Evolutionary conservation across 2,113 vertebrate genomes (phyloP).

Genomic region (Ramphastos sulfuratus): DNA sequence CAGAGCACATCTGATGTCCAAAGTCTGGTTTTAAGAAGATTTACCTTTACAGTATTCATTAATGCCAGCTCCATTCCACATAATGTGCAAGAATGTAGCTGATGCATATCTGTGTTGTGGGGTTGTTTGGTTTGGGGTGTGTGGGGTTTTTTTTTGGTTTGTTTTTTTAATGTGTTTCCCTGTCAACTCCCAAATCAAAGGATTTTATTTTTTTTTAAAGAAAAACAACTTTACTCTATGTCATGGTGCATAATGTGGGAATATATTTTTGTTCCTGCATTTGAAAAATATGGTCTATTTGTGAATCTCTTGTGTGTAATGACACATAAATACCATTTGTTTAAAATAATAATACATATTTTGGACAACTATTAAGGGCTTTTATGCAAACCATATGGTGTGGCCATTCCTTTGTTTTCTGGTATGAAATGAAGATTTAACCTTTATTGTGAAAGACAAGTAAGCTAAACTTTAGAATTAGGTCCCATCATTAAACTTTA

Average conservation of each 20-base stretch:
- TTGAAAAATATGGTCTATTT: rapidly evolving
- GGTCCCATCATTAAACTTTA: neutral
- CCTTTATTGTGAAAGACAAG: neutral
- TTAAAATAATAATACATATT: neutral
- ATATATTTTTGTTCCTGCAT: neutral
- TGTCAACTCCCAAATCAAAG: neutral
- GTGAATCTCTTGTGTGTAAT: neutral
- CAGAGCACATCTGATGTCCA: rapidly evolving
- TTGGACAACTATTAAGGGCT: neutral
- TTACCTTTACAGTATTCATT: neutral
- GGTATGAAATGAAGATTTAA: neutral
- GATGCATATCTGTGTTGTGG: rapidly evolving
- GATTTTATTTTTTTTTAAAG: too few species aligned
- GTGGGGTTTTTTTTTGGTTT: too few species aligned
- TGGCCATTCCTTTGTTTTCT: neutral
- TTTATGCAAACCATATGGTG: neutral
- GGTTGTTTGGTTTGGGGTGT: neutral
- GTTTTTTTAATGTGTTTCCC: neutral
- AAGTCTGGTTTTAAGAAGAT: neutral
- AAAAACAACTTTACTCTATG: neutral
- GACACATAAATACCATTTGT: neutral
- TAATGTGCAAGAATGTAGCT: neutral
- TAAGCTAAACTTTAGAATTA: neutral
- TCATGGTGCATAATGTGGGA: rapidly evolving
- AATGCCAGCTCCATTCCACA: rapidly evolving